Evolutionary conservation across 2,888 invertebrate genomes (phyloP).

Genomic region (Hylaea fasciaria): DNA sequence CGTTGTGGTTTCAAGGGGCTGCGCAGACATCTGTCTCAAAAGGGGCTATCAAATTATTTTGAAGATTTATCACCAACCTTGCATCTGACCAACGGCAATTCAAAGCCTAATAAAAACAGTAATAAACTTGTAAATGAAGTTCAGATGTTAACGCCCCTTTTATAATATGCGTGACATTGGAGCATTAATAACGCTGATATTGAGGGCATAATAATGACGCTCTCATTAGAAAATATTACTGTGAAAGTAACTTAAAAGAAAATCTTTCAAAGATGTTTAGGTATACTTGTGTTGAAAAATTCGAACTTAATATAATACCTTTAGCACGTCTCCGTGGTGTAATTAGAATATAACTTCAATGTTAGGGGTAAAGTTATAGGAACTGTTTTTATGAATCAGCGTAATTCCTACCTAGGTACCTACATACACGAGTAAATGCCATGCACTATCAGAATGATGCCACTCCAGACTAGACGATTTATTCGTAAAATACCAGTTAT

Average conservation of each 20-base stretch:
- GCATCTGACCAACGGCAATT: slow-evolving; percentile 15
- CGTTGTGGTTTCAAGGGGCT: not conserved
- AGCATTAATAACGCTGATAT: slow-evolving; percentile 37
- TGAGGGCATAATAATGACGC: slow-evolving; percentile 27
- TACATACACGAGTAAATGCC: too few species aligned
- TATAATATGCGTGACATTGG: slow-evolving; percentile 39
- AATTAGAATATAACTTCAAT: too few species aligned
- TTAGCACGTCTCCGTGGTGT: not conserved
- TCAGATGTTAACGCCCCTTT: slow-evolving; percentile 38
- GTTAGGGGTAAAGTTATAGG: too few species aligned
- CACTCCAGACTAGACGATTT: not conserved
- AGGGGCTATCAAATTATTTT: not conserved
- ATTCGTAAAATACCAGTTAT: slow-evolving; percentile 1
- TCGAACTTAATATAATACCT: not conserved
- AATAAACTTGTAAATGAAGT: slow-evolving; percentile 32
- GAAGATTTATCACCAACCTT: slow-evolving; percentile 20
- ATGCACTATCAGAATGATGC: too few species aligned
- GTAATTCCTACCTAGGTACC: too few species aligned
- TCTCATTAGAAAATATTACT: slow-evolving; percentile 35
- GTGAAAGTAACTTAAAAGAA: slow-evolving; percentile 16
- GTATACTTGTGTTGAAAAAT: not conserved
- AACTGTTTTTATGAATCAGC: too few species aligned
- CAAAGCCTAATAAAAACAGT: slow-evolving; percentile 25
- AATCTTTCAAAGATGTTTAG: slow-evolving; percentile 9
- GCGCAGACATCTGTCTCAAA: not conserved